A percentile compares a stretch with the other conserved stretches of the same genome.
These are phyloP conservation scores for Dysidea cf. avara DNA, from an alignment of 37 sponge, comb jelly and placozoan species.

Conservation along the genomic window DNA sequence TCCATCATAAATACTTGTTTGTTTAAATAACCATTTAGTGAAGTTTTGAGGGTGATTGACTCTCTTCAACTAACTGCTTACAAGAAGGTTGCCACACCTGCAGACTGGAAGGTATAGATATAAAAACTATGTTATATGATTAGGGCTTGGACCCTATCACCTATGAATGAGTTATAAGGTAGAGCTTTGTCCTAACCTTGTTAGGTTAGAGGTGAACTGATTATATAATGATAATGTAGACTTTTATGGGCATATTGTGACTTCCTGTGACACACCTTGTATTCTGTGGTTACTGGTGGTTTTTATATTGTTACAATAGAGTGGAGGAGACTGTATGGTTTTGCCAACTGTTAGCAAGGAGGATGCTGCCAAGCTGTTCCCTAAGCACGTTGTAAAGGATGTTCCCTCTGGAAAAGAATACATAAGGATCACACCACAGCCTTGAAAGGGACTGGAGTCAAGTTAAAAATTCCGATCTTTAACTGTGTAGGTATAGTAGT, in stretches of 20 bases:
- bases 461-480: too few relatives aligned
- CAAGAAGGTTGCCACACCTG: constrained; percentile 99
- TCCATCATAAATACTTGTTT: not conserved
- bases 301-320: constrained; percentile 25
- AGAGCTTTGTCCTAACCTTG: too few relatives aligned
- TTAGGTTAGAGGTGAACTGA: too few relatives aligned
- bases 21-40: constrained; percentile 46
- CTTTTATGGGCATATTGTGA: too few relatives aligned
- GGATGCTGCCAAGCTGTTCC: constrained; percentile 86
- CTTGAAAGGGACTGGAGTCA: too few relatives aligned
- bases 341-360: constrained; percentile 86
- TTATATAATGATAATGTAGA: too few relatives aligned
- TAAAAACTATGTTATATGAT: too few relatives aligned
- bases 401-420: constrained; percentile 98
- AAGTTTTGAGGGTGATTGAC: constrained; percentile 94
- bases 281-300: too few relatives aligned
- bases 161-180: too few relatives aligned
- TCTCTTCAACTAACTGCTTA: constrained; percentile 93
- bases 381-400: constrained; percentile 49
- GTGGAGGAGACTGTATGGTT: constrained; percentile 96
- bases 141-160: too few relatives aligned
- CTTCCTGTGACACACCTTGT: too few relatives aligned
- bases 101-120: constrained; percentile 95
- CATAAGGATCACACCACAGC: constrained; percentile 96
- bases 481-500: too few relatives aligned